A percentile compares a stretch with the other conserved stretches of the same genome.
Evolutionary conservation across 2,113 vertebrate species (phyloP).

Genomic region (Rissa tridactyla): DNA sequence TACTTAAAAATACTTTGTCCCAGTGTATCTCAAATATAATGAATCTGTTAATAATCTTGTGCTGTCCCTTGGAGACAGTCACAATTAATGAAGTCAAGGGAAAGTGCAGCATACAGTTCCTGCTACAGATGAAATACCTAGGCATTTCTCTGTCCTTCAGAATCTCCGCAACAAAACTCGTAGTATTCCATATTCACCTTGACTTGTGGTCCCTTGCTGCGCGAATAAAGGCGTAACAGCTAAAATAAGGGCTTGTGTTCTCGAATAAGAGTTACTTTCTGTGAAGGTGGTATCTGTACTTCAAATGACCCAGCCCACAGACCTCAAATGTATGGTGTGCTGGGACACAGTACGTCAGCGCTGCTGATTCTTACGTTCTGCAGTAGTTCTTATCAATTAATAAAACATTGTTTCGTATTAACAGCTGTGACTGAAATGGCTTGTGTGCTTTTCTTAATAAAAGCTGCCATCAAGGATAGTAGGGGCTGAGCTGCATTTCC

Average conservation of each 20-base stretch:
- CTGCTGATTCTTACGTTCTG: neutral
- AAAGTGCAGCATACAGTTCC: neutral
- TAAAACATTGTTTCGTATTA: neutral
- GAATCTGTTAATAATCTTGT: neutral
- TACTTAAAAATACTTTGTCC: neutral
- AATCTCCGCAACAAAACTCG: neutral
- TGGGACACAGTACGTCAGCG: neutral
- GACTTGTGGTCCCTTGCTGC: neutral
- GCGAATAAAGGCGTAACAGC: neutral
- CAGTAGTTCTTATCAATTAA: neutral
- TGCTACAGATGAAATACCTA: neutral
- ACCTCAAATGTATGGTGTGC: accelerated
- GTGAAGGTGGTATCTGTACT: neutral
- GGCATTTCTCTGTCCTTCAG: neutral
- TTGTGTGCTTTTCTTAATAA: neutral
- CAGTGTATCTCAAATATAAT: neutral
- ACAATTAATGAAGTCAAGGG: neutral
- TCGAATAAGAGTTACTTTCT: neutral
- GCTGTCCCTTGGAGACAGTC: neutral
- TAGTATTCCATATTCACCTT: no score
- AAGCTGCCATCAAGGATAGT: neutral
- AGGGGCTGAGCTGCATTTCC: neutral
- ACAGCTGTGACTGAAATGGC: neutral
- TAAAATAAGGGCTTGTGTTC: neutral
- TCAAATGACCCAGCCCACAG: neutral